A percentile compares a stretch with the other conserved stretches of the same genome.
Conservation (phyloP, 2,113 vertebrate genomes). For the Ptilorrhoa leucosticta region DNA sequence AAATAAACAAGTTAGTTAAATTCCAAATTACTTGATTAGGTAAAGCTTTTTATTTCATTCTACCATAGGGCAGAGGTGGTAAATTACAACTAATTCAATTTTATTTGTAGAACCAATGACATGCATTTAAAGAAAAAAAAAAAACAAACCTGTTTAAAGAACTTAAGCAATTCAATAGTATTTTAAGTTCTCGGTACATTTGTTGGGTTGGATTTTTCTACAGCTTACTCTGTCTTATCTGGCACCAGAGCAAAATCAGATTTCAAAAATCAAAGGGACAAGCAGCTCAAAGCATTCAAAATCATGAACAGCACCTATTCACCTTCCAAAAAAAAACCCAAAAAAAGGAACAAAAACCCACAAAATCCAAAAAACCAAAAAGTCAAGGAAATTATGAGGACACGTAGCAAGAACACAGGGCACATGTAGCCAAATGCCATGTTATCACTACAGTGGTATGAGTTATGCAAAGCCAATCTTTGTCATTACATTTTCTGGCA, state of each 20-base stretch:
- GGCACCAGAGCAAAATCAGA: background rate
- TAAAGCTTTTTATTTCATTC: constrained; percentile 46
- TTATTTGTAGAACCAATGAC: constrained; percentile 11
- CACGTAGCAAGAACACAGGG: background rate
- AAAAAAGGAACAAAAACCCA: background rate
- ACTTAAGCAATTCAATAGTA: background rate
- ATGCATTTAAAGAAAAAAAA: constrained; percentile 10
- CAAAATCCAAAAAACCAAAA: accelerated
- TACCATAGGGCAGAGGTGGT: background rate
- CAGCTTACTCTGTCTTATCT: background rate
- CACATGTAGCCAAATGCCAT: background rate
- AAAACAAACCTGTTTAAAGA: background rate
- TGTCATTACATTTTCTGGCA: background rate
- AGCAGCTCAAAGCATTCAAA: background rate
- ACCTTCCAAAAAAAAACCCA: background rate
- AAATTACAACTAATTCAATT: constrained; percentile 50
- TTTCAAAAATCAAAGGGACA: background rate
- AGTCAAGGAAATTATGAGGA: background rate
- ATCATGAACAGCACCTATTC: background rate
- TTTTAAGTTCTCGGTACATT: background rate
- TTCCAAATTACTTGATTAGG: constrained; percentile 52
- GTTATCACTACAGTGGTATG: accelerated
- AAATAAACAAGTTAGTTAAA: constrained; percentile 65
- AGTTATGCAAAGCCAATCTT: background rate
- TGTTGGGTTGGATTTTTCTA: background rate